Evolutionary conservation across 2,797 vertebrate species (phyloP), one percentile per base, ranked within the genome.

Genomic region (Periparus ater): DNA sequence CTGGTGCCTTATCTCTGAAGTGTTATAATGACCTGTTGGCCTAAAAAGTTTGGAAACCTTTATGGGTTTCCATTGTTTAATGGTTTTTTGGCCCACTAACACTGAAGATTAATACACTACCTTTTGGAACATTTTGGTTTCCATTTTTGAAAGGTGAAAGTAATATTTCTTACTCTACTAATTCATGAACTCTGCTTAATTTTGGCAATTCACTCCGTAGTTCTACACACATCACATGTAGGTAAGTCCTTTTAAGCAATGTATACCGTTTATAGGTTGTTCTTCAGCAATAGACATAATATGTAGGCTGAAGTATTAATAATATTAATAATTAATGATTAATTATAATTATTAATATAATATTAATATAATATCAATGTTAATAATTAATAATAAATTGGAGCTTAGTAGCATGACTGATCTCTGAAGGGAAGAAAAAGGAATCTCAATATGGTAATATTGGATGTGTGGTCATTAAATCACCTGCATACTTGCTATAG

Each of bases 381-480:
- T 40, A 88, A 85, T 50, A 38, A 36, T 36, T 36, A 36, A 38
- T 38, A 38, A 38, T 38, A 85, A 83, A 55, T 25, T 19, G 18
- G 25, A 74, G 10, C 8, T 75, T 70, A 48, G 32, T 62, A 89
- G 30, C 27, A 51, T 63, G 32, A 38, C 26, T 66, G 29, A 50
- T 47, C 3, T 63, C 63, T n/a, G 55, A 68, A 88, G 12, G 8
- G 42, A 34, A 71, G 44, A 51, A 53, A 72, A n/a, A 16, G 4
- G 3, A 2, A 54, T 50, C 8, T 60, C 1, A 1, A 20, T 8
- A 34, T 61, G 7, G 11, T 68, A 40, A 60, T 51, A 27, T 27
- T 77, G 54, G 8, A 27, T 45, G 47, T 0, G 0, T 5, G 2
- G 25, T 38, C 47, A 58, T 45, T 40, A 47, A 12, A 88, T 3